These are phyloP conservation scores for Oreochromis grahami DNA, from an alignment of 2,797 vertebrate species.

Conservation along the genomic window DNA sequence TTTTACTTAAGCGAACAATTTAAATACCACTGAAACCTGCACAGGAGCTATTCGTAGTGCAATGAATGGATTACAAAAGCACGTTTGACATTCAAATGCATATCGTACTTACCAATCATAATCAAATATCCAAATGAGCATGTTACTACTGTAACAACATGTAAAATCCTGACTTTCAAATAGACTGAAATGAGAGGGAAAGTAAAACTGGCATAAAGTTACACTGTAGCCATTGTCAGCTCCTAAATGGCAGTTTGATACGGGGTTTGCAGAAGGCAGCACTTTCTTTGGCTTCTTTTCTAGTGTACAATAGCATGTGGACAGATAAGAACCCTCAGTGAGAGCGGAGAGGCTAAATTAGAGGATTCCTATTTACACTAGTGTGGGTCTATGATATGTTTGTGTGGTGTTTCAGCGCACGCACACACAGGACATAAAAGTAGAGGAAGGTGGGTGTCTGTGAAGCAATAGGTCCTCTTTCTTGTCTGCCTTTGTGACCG, in stretches of 20 bases:
- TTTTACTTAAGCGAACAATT: background rate
- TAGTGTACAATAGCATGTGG: background rate
- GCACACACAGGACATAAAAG: constrained; percentile 20
- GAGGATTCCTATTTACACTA: constrained; percentile 5
- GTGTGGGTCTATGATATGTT: background rate
- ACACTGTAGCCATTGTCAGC: background rate
- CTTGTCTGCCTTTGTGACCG: constrained; percentile 58
- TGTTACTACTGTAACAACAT: background rate
- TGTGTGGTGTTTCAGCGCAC: background rate
- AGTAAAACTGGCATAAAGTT: background rate
- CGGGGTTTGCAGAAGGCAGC: background rate
- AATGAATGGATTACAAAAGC: background rate
- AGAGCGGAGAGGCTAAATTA: background rate
- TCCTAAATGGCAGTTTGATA: background rate
- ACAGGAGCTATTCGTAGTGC: background rate
- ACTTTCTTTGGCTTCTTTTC: background rate
- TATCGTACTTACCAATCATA: background rate
- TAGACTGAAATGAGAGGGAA: background rate
- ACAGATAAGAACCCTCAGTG: background rate
- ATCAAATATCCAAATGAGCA: background rate
- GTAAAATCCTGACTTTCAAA: background rate
- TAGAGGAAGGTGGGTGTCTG: constrained; percentile 62
- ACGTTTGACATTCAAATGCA: background rate
- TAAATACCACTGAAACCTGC: background rate
- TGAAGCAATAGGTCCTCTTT: constrained; percentile 52